Percentiles rank a stretch among this genome's conserved stretches.
Conservation (phyloP, 2,797 vertebrate species). For the Gymnopithys bicolor region DNA sequence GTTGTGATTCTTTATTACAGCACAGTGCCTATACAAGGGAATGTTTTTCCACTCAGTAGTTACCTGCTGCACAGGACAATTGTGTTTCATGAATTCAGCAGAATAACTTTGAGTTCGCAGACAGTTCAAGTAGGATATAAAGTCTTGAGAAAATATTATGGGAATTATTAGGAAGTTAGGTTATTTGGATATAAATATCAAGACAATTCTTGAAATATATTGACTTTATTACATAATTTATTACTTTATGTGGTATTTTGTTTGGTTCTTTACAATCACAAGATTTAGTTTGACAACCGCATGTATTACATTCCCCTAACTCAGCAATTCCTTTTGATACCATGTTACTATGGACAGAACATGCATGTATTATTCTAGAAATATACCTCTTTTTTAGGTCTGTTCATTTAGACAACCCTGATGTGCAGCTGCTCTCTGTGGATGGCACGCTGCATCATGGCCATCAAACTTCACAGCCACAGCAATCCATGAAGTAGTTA, state of each 20-base stretch:
- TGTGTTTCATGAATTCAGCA: neutral
- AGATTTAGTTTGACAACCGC: neutral
- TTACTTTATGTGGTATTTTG: neutral
- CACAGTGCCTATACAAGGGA: neutral
- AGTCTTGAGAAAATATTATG: neutral
- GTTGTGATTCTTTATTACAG: neutral
- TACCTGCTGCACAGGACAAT: neutral
- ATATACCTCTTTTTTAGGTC: neutral
- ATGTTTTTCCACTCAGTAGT: neutral
- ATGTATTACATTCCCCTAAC: neutral
- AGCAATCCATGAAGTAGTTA: neutral
- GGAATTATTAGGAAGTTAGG: neutral
- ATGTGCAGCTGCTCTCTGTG: neutral
- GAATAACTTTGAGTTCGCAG: neutral
- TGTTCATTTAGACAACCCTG: neutral
- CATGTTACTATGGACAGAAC: neutral
- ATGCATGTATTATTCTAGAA: neutral
- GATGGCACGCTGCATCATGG: neutral
- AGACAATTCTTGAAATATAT: neutral
- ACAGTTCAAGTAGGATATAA: neutral
- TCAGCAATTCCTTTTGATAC: neutral
- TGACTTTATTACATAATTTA: neutral
- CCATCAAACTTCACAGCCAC: neutral
- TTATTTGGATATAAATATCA: neutral
- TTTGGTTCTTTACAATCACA: neutral